Base-by-base conservation (phyloP, 2,113 vertebrate species). In the Pungitius pungitius region DNA sequence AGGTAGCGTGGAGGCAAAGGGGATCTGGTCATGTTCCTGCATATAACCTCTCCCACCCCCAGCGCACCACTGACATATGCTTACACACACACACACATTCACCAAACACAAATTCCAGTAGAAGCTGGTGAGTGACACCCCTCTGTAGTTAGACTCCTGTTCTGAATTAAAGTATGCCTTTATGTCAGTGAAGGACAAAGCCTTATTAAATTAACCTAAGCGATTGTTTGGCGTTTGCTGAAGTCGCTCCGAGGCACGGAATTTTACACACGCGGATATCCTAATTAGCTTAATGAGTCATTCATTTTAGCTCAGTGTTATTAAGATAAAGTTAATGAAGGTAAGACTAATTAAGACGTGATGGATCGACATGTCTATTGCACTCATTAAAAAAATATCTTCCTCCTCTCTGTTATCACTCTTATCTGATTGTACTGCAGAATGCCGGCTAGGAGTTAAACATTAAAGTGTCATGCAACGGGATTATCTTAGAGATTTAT, bases 241-340 rank as follows among this genome's bases (percentile, higher is more conserved):
- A 74, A 88, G 79, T 87, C 74, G 64, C 82, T 86, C 26, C 65
- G 57, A 86, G 85, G 71, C 70, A 82, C 64, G 39, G n/a, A 61
- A 71, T 73, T 42, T 40, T 20, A 52, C 27, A 47, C 35, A 73
- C 82, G 39, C 30, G 81, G 39, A 84, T 77, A 84, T 82, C 65
- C 69, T 86, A 85, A 89, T 88, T 77, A 86, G 77, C 75, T 80
- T 73, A 91, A 88, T 83, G 77, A 86, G 39, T 88, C 80, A 86
- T 89, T 90, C 66, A 89, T 84, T 88, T 81, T 52, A 57, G 83
- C 30, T 12, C 52, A 70, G 54, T 42, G 52, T 84, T 86, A 89
- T 91, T 87, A 90, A 92, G 88, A 91, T 90, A 91, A 91, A 89
- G 82, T 86, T 92, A 92, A 92, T 92, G 88, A 87, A 86, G 87